These are phyloP conservation scores for Polia nebulosa DNA, from an alignment of 2,888 invertebrate genomes.

Conservation along the genomic window DNA sequence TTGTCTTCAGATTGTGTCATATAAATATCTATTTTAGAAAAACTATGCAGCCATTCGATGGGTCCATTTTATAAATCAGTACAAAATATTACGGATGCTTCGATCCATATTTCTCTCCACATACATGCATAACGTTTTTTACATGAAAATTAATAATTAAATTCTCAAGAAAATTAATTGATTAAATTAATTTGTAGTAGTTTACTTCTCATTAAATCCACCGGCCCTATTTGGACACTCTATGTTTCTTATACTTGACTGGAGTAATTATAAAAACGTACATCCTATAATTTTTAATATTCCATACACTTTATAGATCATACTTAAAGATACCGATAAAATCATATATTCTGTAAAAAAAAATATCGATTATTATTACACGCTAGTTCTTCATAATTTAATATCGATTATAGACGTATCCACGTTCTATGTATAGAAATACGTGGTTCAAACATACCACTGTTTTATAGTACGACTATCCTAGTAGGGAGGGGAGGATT, in stretches of 20 bases:
- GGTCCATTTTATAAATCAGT: not conserved
- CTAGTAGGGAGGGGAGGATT: slow-evolving; percentile 49
- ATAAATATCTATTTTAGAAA: not conserved
- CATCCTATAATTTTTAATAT: slow-evolving; percentile 44
- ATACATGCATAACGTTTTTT: slow-evolving; percentile 21
- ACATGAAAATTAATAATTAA: slow-evolving; percentile 38
- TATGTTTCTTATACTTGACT: slow-evolving; percentile 38
- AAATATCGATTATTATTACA: slow-evolving; percentile 68
- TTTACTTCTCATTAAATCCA: slow-evolving; percentile 44
- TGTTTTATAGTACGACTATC: slow-evolving; percentile 66
- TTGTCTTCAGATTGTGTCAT: no score
- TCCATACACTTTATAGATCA: slow-evolving; percentile 56
- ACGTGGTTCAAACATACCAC: slow-evolving; percentile 63
- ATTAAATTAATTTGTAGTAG: slow-evolving; percentile 52
- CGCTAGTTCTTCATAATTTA: slow-evolving; percentile 67
- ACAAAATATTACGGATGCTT: not conserved
- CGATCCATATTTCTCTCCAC: slow-evolving; percentile 22
- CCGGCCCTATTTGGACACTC: slow-evolving; percentile 53
- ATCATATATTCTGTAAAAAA: slow-evolving; percentile 58
- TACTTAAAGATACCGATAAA: slow-evolving; percentile 52
- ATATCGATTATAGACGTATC: slow-evolving; percentile 65
- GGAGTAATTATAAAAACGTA: slow-evolving; percentile 55
- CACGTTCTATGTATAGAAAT: slow-evolving; percentile 64
- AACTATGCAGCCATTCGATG: not conserved
- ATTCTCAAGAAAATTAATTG: slow-evolving; percentile 53